phyloP scores from a whole-genome alignment of 2,888 invertebrate genomes.

The Eledona agricola region DNA sequence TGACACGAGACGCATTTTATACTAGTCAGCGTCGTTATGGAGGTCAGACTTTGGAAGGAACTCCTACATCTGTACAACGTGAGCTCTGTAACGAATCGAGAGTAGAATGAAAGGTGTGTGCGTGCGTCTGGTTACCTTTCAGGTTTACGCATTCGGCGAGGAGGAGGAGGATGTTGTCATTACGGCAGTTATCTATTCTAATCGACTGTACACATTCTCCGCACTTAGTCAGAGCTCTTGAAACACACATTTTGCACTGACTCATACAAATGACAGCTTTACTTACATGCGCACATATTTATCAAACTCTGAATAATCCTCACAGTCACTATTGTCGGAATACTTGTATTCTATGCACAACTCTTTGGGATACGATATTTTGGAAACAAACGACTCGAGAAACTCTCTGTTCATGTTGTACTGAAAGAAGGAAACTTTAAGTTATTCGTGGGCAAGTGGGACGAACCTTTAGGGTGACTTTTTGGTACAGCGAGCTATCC shows the following conservation, averaged over 20 bases:
- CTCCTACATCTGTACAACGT: conserved; percentile 49
- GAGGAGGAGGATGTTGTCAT: conserved; percentile 45
- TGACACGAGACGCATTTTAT: conserved; percentile 47
- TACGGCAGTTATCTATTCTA: conserved; percentile 49
- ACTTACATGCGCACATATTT: conserved; percentile 48
- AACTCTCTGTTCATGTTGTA: conserved; percentile 50
- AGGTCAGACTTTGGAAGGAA: conserved; percentile 46
- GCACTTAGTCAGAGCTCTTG: conserved; percentile 48
- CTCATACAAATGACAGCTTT: not conserved
- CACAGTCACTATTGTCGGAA: conserved; percentile 45
- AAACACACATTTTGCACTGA: conserved; percentile 21
- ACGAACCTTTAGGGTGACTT: conserved; percentile 48
- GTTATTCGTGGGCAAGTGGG: not conserved
- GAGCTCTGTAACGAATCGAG: conserved; percentile 40
- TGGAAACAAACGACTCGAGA: conserved; percentile 50
- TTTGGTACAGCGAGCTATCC: conserved; percentile 48
- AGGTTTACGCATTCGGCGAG: conserved; percentile 49
- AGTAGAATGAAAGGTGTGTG: not conserved
- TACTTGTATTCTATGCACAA: conserved; percentile 49
- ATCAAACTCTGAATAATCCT: conserved; percentile 48
- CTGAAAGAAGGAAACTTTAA: conserved; percentile 38
- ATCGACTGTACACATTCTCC: conserved; percentile 47
- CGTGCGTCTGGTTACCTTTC: conserved; percentile 43
- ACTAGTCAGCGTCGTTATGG: conserved; percentile 42
- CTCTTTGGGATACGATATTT: conserved; percentile 47